Conservation (phyloP, 92 coral and sea anemone genomes). For the Palythoa caribaeorum region DNA sequence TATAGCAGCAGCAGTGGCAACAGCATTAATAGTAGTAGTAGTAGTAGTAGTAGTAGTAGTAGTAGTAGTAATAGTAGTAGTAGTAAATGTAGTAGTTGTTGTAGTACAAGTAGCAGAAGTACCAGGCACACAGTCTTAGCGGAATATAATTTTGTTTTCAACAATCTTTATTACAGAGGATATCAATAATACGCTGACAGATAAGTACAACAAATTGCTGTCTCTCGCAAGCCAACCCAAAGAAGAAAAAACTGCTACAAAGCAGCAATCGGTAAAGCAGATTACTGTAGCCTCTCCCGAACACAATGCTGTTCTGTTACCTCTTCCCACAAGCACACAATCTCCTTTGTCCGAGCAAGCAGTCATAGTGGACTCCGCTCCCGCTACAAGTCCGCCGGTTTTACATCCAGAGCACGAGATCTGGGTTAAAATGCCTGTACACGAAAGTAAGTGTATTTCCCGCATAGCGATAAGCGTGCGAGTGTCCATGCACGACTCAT, state of each 20-base stretch:
- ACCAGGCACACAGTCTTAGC: background rate
- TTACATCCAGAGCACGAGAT: conserved; percentile 15
- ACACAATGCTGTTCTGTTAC: conserved; percentile 7
- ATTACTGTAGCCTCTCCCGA: background rate
- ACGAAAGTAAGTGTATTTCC: conserved; percentile 24
- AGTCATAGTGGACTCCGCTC: background rate
- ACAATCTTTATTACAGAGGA: background rate
- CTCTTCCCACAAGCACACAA: background rate
- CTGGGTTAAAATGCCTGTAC: conserved; percentile 49
- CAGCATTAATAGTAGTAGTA: background rate
- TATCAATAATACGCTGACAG: conserved; percentile 11
- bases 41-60: background rate
- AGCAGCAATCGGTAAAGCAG: background rate
- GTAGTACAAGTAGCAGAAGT: too few relatives aligned
- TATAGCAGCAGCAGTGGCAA: too few relatives aligned
- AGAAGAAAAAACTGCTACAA: background rate
- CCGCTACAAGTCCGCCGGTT: background rate
- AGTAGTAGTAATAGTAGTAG: background rate
- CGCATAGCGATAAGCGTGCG: background rate
- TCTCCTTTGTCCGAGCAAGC: background rate
- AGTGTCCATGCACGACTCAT: too few relatives aligned
- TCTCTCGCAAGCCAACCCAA: conserved; percentile 7
- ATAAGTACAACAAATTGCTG: conserved; percentile 19
- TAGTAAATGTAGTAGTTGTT: background rate
- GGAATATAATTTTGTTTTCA: background rate